phyloP scores from a whole-genome alignment of 2,888 invertebrate genomes.

The Stenodera caucasica region DNA sequence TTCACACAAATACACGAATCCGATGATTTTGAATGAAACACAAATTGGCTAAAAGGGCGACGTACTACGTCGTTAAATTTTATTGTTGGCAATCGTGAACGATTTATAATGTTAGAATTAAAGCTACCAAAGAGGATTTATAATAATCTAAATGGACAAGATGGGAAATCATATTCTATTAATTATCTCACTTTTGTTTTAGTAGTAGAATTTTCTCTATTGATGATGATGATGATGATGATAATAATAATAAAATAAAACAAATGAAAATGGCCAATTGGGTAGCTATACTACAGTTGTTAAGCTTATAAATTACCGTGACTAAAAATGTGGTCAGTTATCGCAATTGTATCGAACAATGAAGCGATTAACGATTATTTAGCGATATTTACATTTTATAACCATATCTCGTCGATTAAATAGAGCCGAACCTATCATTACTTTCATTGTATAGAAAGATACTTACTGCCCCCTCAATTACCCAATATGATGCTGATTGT shows the following conservation, averaged over 20 bases:
- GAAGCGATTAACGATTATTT: slow-evolving; percentile 35
- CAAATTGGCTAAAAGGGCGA: slow-evolving; percentile 42
- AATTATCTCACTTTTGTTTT: not conserved
- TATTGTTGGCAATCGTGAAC: slow-evolving; percentile 39
- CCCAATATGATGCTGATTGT: slow-evolving; percentile 8
- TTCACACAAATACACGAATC: not conserved
- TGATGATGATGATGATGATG: not conserved
- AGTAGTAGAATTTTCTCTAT: not conserved
- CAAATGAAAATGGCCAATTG: slow-evolving; percentile 7
- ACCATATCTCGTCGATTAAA: slow-evolving; percentile 19
- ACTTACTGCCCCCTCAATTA: slow-evolving; percentile 7
- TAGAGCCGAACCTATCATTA: slow-evolving; percentile 24
- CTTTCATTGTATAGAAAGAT: slow-evolving; percentile 13
- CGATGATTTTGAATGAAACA: slow-evolving; percentile 42
- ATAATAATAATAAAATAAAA: not conserved
- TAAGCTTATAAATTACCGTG: slow-evolving; percentile 43
- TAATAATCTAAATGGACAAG: not conserved
- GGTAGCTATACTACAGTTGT: slow-evolving; percentile 35
- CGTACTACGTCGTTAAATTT: slow-evolving; percentile 41
- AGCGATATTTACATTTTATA: slow-evolving; percentile 28
- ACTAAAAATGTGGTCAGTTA: slow-evolving; percentile 45
- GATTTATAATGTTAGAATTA: slow-evolving; percentile 35
- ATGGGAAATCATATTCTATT: not conserved
- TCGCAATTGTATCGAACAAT: slow-evolving; percentile 41
- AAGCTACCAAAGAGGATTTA: too few relatives aligned